phyloP scores from a whole-genome alignment of 2,888 invertebrate species.

The Agonopterix subpropinquella region DNA sequence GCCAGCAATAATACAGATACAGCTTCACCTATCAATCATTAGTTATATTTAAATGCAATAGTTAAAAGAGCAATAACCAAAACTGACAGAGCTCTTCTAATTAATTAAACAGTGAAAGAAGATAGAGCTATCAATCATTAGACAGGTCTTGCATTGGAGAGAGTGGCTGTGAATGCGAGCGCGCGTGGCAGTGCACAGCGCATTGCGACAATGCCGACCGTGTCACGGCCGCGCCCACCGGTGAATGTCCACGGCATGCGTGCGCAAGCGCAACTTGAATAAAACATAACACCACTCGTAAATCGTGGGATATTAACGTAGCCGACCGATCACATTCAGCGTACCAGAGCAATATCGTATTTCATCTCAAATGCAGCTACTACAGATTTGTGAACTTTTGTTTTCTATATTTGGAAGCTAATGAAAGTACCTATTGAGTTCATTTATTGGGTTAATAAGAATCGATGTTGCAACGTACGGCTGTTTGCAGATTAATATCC shows the following conservation, averaged over 20 bases:
- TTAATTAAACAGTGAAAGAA: background rate
- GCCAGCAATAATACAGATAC: background rate
- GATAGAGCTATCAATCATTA: background rate
- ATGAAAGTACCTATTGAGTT: too few species aligned
- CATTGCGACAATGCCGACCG: slow-evolving; percentile 57
- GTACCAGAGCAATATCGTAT: slow-evolving; percentile 9
- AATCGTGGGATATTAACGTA: slow-evolving; percentile 28
- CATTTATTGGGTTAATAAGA: too few species aligned
- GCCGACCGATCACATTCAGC: slow-evolving; percentile 16
- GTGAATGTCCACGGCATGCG: slow-evolving; percentile 48
- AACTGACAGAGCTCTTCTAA: too few species aligned
- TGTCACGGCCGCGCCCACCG: slow-evolving; percentile 60
- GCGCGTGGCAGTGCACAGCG: slow-evolving; percentile 13
- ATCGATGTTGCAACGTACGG: too few species aligned
- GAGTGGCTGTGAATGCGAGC: slow-evolving; percentile 6
- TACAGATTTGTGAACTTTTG: slow-evolving; percentile 2
- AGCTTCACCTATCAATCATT: background rate
- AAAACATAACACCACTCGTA: slow-evolving; percentile 21
- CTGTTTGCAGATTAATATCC: too few species aligned
- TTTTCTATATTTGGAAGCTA: too few species aligned
- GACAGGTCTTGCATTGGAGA: slow-evolving; percentile 1
- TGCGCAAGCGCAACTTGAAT: slow-evolving; percentile 37
- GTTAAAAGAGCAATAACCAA: too few species aligned
- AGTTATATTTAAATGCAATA: too few species aligned
- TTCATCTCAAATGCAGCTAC: slow-evolving; percentile 9